A percentile compares a stretch with the other conserved stretches of the same genome.
Evolutionary conservation across 2,888 invertebrate genomes (phyloP).

Genomic region (Dicycla oo): DNA sequence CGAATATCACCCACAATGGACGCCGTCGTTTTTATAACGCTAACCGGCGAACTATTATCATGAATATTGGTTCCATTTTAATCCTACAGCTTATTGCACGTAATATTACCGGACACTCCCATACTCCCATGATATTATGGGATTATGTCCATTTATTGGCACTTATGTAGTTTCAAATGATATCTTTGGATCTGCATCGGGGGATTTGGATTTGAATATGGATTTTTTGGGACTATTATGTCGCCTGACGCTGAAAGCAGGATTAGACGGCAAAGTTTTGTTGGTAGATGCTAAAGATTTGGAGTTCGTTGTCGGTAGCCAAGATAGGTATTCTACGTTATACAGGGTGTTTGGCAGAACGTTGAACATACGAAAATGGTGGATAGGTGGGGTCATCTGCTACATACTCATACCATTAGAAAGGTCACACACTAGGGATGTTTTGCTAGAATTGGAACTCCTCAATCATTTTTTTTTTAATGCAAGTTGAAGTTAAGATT

Average conservation of each 20-base stretch:
- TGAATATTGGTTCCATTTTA: constrained; percentile 74
- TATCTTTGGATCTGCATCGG: constrained; percentile 38
- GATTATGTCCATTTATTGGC: constrained; percentile 56
- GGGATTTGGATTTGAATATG: constrained; percentile 19
- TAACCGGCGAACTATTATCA: constrained; percentile 65
- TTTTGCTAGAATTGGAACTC: too few species aligned
- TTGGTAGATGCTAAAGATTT: neutral
- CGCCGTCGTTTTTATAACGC: constrained; percentile 54
- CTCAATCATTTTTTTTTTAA: too few species aligned
- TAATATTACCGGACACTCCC: constrained; percentile 49
- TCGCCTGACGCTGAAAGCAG: neutral
- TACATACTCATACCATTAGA: too few species aligned
- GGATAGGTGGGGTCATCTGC: too few species aligned
- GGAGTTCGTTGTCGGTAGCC: neutral
- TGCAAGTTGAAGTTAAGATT: too few species aligned
- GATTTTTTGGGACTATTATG: constrained; percentile 8
- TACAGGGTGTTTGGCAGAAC: too few species aligned
- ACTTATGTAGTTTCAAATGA: constrained; percentile 48
- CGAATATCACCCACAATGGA: constrained; percentile 42
- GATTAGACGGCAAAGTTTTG: neutral
- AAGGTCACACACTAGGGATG: too few species aligned
- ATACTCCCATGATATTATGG: constrained; percentile 38
- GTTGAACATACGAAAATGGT: too few species aligned
- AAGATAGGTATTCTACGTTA: neutral
- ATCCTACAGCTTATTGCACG: constrained; percentile 68